Conservation (phyloP, 2,888 invertebrate genomes). For the Hanleya hanleyi region DNA sequence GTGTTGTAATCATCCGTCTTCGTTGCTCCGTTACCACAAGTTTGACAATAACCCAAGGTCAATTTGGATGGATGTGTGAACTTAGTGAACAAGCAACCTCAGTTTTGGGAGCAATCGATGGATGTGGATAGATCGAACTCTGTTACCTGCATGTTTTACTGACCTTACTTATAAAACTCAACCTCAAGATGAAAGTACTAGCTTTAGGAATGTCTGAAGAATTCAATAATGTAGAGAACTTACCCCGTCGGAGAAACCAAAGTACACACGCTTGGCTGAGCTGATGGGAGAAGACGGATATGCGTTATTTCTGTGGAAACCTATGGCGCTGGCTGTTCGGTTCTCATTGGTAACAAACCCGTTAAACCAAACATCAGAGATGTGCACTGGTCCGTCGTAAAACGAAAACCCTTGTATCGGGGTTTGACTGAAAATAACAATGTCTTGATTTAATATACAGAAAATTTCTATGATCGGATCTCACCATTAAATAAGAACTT, state of each 20-base stretch:
- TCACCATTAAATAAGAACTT: not conserved
- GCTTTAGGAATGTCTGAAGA: no score
- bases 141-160: no score
- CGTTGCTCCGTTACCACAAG: no score
- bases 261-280: conserved; percentile 26
- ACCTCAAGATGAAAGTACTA: no score
- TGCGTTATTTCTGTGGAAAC: conserved; percentile 29
- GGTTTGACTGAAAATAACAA: conserved; percentile 26
- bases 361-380: conserved; percentile 42
- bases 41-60: no score
- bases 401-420: conserved; percentile 39
- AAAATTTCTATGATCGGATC: not conserved
- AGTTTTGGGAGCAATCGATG: no score
- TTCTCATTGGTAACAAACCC: conserved; percentile 29
- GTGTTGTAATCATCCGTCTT: no score
- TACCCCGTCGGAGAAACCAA: conserved; percentile 43
- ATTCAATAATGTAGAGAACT: conserved; percentile 1
- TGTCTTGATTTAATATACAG: no score
- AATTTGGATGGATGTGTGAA: no score
- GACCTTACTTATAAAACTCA: no score
- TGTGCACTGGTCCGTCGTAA: conserved; percentile 41
- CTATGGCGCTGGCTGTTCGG: conserved; percentile 38
- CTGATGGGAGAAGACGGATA: conserved; percentile 32
- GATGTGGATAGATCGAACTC: no score
- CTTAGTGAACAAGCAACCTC: no score